Evolutionary conservation across 2,888 invertebrate species (phyloP).

Genomic region (Plagodis pulveraria): DNA sequence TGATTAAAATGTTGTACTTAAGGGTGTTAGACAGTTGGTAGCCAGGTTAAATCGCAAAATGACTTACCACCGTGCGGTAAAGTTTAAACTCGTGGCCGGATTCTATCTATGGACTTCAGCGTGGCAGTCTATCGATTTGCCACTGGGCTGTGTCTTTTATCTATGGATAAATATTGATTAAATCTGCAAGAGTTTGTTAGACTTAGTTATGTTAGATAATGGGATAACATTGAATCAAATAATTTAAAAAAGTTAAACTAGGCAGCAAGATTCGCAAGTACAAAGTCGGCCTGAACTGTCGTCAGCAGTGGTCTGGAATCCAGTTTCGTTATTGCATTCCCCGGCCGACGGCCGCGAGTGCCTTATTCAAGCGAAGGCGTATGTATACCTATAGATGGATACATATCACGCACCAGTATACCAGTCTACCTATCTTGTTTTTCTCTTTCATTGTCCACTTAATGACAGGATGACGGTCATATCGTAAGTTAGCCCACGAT

Average conservation of each 20-base stretch:
- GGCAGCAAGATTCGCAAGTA: slow-evolving; percentile 15
- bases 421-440: slow-evolving; percentile 20
- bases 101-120: too few relatives aligned
- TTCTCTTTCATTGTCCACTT: slow-evolving; percentile 26
- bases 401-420: slow-evolving; percentile 14
- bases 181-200: too few relatives aligned
- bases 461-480: slow-evolving; percentile 20
- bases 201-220: too few relatives aligned
- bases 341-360: slow-evolving; percentile 28
- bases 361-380: slow-evolving; percentile 33
- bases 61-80: too few relatives aligned
- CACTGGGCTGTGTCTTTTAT: too few relatives aligned
- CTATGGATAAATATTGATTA: too few relatives aligned
- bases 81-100: too few relatives aligned
- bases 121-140: too few relatives aligned
- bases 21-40: too few relatives aligned
- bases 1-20: too few relatives aligned
- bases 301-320: slow-evolving; percentile 40
- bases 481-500: slow-evolving; percentile 25
- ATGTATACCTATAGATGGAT: slow-evolving; percentile 4
- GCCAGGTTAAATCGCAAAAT: too few relatives aligned
- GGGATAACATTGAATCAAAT: background rate
- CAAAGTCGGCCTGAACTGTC: slow-evolving; percentile 26
- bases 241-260: background rate
- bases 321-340: slow-evolving; percentile 49